Evolutionary conservation across 2,797 vertebrate species (phyloP).

Genomic region (Aeoliscus strigatus): DNA sequence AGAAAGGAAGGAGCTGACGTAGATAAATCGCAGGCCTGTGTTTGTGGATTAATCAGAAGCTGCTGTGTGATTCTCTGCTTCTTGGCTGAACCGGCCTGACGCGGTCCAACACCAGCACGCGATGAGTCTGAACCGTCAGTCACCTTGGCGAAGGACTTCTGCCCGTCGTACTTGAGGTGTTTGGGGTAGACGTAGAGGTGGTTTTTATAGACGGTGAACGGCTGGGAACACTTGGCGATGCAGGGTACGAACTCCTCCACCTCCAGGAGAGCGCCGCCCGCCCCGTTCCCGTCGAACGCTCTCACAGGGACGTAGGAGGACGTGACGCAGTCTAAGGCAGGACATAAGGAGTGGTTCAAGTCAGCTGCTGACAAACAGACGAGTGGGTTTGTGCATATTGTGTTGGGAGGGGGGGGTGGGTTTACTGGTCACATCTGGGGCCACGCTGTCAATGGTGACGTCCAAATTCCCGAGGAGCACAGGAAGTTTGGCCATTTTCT

Average conservation of each 20-base stretch:
- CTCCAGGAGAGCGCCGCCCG: slow-evolving; percentile 80
- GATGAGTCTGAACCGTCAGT: neutral
- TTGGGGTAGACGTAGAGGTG: slow-evolving; percentile 96
- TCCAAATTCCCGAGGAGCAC: slow-evolving; percentile 96
- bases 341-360: no score
- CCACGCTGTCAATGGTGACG: slow-evolving; percentile 89
- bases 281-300: slow-evolving; percentile 82
- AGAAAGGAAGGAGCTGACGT: no score
- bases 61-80: no score
- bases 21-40: no score
- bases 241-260: slow-evolving; percentile 95
- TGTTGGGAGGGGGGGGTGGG: slow-evolving; percentile 23
- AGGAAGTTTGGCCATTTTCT: slow-evolving; percentile 97
- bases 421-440: slow-evolving; percentile 92
- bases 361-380: no score
- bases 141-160: slow-evolving; percentile 93
- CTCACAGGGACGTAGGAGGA: slow-evolving; percentile 96
- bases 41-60: no score
- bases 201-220: slow-evolving; percentile 96
- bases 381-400: no score
- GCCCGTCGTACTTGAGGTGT: slow-evolving; percentile 93
- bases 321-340: slow-evolving; percentile 86
- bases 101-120: slow-evolving; percentile 1
- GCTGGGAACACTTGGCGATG: slow-evolving; percentile 92
- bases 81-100: no score